Percentiles rank a stretch among this genome's conserved stretches.
phyloP scores from a whole-genome alignment of 2,113 vertebrate genomes.

The Alligator sinensis region DNA sequence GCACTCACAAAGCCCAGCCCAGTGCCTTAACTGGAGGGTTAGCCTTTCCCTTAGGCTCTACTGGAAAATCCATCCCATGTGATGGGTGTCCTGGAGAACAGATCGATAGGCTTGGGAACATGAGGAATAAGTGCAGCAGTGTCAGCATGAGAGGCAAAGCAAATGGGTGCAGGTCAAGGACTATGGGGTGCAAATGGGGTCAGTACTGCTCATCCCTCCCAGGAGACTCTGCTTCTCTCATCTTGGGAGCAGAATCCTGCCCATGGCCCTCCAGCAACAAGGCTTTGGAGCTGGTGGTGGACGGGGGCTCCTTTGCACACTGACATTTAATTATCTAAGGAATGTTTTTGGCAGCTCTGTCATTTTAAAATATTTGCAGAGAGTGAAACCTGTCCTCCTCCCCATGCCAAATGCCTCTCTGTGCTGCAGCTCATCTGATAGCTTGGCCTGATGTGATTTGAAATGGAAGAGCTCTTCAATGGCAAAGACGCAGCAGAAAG shows the following conservation, averaged over 20 bases:
- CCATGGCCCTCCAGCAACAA: neutral
- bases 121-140: neutral
- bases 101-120: neutral
- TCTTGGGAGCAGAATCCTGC: neutral
- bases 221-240: neutral
- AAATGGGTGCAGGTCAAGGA: neutral
- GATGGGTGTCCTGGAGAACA: neutral
- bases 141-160: neutral
- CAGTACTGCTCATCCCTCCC: neutral
- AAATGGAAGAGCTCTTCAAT: neutral
- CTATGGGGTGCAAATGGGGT: neutral
- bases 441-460: neutral
- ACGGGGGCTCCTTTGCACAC: neutral
- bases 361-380: neutral
- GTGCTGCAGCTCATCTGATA: neutral
- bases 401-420: neutral
- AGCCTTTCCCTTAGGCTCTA: neutral
- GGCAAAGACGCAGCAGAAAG: neutral
- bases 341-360: slow-evolving; percentile 8
- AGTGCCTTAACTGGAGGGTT: neutral
- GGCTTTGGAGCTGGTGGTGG: neutral
- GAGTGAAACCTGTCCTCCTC: neutral
- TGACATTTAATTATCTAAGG: neutral
- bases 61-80: neutral
- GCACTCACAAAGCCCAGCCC: neutral